Evolutionary conservation across 53 echinoderm and acorn worm genomes (phyloP), one percentile per base, ranked within the genome.

Genomic region (Paelopatides confundens): DNA sequence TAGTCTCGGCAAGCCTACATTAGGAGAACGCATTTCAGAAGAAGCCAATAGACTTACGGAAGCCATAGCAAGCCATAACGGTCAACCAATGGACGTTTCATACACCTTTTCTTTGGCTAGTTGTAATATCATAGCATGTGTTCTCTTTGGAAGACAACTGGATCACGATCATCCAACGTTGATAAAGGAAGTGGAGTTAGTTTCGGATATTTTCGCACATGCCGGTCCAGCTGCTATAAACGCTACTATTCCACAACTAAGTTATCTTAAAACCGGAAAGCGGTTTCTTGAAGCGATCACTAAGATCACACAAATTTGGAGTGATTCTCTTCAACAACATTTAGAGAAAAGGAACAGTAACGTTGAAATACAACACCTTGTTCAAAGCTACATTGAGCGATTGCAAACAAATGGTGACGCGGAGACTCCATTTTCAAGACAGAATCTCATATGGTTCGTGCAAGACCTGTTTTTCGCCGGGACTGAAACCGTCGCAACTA

Each of bases 391-490:
- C 33, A 9, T 83, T 28, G 63, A 65, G 37, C 63, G 65, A 13
- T 28, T 83, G 36, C 37, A 46, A 1, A 26, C 13, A 10, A 40
- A 26, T 17, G 7, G 7, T 17, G 82, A 14, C 21, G 53, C 30
- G 31, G 82, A 58, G 2, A 35, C 26, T 15, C 35, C 23, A 9
- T 83, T 83, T 37, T 83, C 65, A 11, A 40, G 62, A 31, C 23
- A 18, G 35, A 83, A 83, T 63, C 38, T 87, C 26, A 58, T 35
- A 3, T 40, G 62, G 53, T 51, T 74, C 35, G 23, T 87, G 23
- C 17, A 58, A 3, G 87, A 87, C 23, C 35, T 87, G 3, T 87
- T 49, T 52, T 11, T 71, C 8, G 87, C 76, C 54, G 87, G 87
- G 18, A 62, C 74, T 5, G 71, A 87, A 54, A 87, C 87, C 0